Evolutionary conservation across 2,888 invertebrate species (phyloP).

Genomic region (Poecilobothrus nobilitatus): DNA sequence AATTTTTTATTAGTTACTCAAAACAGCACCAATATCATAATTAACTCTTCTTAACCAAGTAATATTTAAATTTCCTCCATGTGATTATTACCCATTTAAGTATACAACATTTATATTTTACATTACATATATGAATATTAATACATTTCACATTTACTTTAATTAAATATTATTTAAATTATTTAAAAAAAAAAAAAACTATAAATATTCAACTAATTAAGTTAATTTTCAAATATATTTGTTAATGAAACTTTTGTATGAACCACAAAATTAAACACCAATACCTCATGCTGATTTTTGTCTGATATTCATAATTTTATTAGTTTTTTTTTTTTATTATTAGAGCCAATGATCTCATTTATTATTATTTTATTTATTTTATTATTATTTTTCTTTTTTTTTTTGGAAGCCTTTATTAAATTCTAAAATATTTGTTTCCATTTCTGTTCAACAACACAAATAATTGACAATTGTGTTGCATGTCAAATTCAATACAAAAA

Average conservation of each 20-base stretch:
- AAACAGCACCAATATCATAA: too few species aligned
- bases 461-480: background rate
- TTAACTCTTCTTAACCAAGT: too few species aligned
- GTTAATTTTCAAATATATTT: background rate
- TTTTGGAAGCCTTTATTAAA: background rate
- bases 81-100: too few species aligned
- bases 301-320: background rate
- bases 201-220: background rate
- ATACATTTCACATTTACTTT: too few species aligned
- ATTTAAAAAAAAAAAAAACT: too few species aligned
- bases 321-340: background rate
- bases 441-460: background rate
- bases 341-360: background rate
- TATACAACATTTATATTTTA: too few species aligned
- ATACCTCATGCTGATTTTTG: background rate
- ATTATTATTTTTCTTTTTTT: background rate
- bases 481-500: background rate
- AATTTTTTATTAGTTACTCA: too few species aligned
- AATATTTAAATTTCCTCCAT: too few species aligned
- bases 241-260: too few species aligned
- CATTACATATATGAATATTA: too few species aligned
- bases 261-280: background rate
- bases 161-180: too few species aligned
- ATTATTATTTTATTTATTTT: background rate
- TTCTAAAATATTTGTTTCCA: background rate